Base-by-base conservation (phyloP, 2,797 vertebrate genomes). In the Stomatorhinus walkeri region DNA sequence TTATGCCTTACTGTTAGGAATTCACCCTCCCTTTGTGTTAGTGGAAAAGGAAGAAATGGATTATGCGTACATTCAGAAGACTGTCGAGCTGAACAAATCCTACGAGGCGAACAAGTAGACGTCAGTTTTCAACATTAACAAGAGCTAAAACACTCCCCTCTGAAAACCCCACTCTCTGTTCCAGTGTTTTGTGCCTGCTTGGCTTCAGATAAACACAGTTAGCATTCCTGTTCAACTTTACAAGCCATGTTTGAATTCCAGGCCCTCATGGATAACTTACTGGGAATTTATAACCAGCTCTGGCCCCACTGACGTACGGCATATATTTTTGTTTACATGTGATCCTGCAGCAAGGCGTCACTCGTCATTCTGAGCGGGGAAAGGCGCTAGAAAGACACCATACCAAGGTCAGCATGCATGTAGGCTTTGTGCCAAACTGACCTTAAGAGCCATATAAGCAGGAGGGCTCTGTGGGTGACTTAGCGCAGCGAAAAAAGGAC, bases 1-100 rank as follows among this genome's bases (percentile, higher is more conserved):
- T 84, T 84, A 48, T 48, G 79, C n/a, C 6, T 46, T 48, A 83
- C 43, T 48, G 79, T 43, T 48, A 83, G 79, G 43, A 48, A 48
- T 81, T 81, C 46, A 48, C 6, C 48, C 22, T 81, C 19, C 49
- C 22, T 81, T 88, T 87, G 49, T 36, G 64, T 72, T 36, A 32
- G 64, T 72, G 64, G 61, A 88, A 89, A 89, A 90, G 87, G 76
- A 52, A 89, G 91, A 90, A 22, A 28, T 43, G 72, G 85, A 89
- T 89, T 88, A 5, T 28, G 24, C 49, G 46, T 40, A 43, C 12
- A 28, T 56, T 28, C 19, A 12, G 76, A 87, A 56, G 89, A 76
- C 2, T 12, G 14, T 49, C 24, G 87, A 83, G 81, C 87, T 91
- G 90, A 85, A 90, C 87, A 88, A 89, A 87, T 51, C 83, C 51